Evolutionary conservation across 2,888 invertebrate genomes (phyloP).

Genomic region (Drosophila nigritarsus): DNA sequence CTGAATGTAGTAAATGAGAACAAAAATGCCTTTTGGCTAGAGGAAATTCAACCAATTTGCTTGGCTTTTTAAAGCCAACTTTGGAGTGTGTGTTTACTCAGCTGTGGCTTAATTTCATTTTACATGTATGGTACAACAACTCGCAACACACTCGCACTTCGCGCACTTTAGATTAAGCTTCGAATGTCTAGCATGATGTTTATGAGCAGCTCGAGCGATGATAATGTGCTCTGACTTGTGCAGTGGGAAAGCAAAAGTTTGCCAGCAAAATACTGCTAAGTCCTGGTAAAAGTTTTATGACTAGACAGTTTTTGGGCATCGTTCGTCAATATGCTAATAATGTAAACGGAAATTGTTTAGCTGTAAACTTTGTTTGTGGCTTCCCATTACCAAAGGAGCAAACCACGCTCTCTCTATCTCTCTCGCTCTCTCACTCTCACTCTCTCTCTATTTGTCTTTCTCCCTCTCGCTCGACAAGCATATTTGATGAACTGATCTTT

Average conservation of each 20-base stretch:
- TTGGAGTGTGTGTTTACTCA: constrained; percentile 55
- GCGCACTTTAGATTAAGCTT: constrained; percentile 55
- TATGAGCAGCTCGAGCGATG: constrained; percentile 60
- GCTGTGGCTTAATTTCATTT: constrained; percentile 76
- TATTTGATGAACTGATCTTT: constrained; percentile 19
- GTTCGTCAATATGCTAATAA: constrained; percentile 77
- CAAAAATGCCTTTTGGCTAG: neutral
- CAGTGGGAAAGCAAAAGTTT: constrained; percentile 43
- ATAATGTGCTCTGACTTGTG: constrained; percentile 74
- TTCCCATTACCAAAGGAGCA: constrained; percentile 36
- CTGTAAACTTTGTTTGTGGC: constrained; percentile 71
- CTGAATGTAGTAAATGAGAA: neutral
- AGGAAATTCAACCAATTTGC: neutral
- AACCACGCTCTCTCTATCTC: neutral
- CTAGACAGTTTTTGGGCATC: constrained; percentile 63
- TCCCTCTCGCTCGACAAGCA: neutral
- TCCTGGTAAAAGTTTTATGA: constrained; percentile 69
- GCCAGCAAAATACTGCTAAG: constrained; percentile 50
- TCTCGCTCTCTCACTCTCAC: neutral
- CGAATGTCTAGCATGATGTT: constrained; percentile 51
- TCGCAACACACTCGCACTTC: constrained; percentile 1
- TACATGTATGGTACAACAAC: constrained; percentile 28
- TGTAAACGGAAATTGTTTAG: constrained; percentile 76
- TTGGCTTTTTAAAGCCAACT: constrained; percentile 43
- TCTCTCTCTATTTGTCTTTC: neutral